Evolutionary conservation across 2,113 vertebrate species (phyloP).

Genomic region (Rhabdornis inornatus): DNA sequence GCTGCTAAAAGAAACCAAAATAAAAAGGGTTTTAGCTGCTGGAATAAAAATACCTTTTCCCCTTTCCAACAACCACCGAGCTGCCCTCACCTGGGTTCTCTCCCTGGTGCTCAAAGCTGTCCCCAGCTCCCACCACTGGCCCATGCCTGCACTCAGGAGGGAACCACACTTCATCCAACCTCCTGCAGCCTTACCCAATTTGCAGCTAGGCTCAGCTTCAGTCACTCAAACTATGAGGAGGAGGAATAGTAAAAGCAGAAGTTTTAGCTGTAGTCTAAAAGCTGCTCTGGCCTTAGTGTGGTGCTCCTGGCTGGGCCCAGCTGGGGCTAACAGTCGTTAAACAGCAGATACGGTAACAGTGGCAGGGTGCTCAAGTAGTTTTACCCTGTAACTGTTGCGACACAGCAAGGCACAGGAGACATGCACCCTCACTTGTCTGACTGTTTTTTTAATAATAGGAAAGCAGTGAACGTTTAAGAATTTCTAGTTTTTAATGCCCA

Average conservation of each 20-base stretch:
- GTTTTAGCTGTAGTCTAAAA: not conserved
- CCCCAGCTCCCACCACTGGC: not conserved
- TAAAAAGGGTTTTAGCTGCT: slow-evolving; percentile 28
- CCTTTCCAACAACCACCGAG: not conserved
- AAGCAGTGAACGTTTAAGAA: not conserved
- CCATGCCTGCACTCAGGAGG: not conserved
- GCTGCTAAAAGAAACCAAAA: slow-evolving; percentile 46
- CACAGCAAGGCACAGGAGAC: not conserved
- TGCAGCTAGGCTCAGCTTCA: not conserved
- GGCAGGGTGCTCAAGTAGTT: not conserved
- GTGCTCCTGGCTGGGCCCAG: not conserved
- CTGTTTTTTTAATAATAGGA: not conserved
- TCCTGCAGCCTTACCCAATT: not conserved
- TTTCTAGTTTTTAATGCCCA: not conserved
- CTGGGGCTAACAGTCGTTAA: not conserved
- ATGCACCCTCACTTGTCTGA: not conserved
- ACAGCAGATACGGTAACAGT: not conserved
- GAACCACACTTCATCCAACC: not conserved
- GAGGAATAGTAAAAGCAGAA: not conserved
- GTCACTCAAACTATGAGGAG: not conserved
- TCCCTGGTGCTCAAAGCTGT: not conserved
- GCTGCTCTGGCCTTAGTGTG: not conserved
- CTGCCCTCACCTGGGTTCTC: not conserved
- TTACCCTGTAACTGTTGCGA: not conserved
- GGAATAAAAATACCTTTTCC: not conserved